phyloP scores from a whole-genome alignment of 2,113 vertebrate genomes.

The Dicerorhinus sumatrensis region DNA sequence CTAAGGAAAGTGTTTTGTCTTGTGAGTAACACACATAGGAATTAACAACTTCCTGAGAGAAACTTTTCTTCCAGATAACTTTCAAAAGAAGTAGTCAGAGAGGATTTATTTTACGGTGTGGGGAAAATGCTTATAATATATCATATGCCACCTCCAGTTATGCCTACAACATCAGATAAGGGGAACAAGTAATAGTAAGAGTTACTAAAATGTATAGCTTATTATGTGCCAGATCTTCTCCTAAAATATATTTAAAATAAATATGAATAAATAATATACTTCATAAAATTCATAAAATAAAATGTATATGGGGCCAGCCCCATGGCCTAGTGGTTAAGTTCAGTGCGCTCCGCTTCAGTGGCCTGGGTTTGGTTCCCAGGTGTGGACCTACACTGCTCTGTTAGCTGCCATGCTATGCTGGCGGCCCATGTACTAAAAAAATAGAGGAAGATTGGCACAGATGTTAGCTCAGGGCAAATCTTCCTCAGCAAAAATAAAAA shows the following conservation, averaged over 20 bases:
- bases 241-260: background rate
- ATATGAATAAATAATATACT: background rate
- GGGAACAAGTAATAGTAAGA: too few species aligned
- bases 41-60: background rate
- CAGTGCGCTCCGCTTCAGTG: too few species aligned
- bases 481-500: background rate
- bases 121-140: background rate
- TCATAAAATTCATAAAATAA: background rate
- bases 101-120: background rate
- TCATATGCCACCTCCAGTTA: background rate
- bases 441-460: too few species aligned
- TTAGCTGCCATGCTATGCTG: too few species aligned
- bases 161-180: background rate
- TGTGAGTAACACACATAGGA: background rate
- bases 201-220: background rate
- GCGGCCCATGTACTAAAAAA: too few species aligned
- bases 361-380: too few species aligned
- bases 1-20: background rate
- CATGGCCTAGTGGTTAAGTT: too few species aligned
- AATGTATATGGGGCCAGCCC: background rate
- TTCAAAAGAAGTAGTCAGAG: background rate
- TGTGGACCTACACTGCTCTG: too few species aligned
- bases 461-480: too few species aligned
- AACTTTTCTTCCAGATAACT: slow-evolving; percentile 18
- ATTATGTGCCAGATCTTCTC: background rate